Conservation (phyloP, 2,113 vertebrate genomes). For the Pachycephala philippinensis region DNA sequence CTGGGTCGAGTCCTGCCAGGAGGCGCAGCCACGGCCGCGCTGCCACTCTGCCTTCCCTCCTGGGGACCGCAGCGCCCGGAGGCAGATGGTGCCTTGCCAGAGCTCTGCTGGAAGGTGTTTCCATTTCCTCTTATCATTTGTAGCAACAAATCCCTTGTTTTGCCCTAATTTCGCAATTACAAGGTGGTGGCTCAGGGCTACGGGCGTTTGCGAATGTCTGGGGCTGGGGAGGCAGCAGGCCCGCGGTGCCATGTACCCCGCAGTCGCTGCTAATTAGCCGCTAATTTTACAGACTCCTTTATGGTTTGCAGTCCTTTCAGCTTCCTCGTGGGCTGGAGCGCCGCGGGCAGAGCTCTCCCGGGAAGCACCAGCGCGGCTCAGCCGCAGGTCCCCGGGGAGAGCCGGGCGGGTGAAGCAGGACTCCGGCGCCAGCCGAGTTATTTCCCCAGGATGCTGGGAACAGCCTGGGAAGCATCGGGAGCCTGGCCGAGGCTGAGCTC, state of each 20-base stretch:
- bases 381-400: neutral
- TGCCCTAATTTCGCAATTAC: neutral
- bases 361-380: neutral
- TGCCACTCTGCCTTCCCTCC: neutral
- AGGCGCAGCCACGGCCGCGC: fast-evolving
- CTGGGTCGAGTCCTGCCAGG: fast-evolving
- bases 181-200: neutral
- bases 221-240: neutral
- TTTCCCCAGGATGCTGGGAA: neutral
- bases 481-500: neutral
- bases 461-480: neutral
- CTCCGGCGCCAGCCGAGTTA: fast-evolving
- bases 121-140: neutral
- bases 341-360: neutral
- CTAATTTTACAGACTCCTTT: slow-evolving; percentile 29
- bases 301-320: neutral
- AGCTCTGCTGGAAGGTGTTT: neutral
- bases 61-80: neutral
- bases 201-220: neutral
- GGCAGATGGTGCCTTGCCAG: neutral
- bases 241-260: neutral
- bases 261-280: neutral
- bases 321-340: neutral
- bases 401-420: fast-evolving
- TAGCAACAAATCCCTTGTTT: neutral